Conservation (phyloP, 2,888 invertebrate genomes). For the Pollenia amentaria region DNA sequence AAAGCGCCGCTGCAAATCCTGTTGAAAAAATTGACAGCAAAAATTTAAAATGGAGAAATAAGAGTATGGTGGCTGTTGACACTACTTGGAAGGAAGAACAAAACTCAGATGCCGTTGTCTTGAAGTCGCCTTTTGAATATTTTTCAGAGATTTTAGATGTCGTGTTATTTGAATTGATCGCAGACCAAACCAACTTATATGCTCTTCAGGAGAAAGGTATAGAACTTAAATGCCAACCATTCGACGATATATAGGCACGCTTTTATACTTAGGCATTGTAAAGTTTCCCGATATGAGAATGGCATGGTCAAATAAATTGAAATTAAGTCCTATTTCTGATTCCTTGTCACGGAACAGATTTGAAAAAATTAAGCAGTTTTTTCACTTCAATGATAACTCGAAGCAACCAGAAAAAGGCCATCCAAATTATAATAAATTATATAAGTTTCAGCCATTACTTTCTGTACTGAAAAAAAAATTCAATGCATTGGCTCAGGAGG, state of each 20-base stretch:
- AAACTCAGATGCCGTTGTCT: no score
- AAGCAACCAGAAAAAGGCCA: no score
- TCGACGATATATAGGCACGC: conserved; percentile 3
- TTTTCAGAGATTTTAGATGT: background rate
- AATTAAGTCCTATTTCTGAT: no score
- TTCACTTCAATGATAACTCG: no score
- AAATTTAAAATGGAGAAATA: conserved; percentile 6
- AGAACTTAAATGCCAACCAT: conserved; percentile 1
- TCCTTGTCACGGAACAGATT: no score
- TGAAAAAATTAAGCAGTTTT: no score
- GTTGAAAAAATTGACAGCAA: conserved; percentile 6
- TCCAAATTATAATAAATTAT: background rate
- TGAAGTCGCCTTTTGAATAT: background rate
- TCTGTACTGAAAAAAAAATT: background rate
- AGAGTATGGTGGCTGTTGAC: background rate
- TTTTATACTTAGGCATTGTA: conserved; percentile 1
- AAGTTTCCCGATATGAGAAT: background rate
- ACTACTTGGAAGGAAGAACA: conserved; percentile 1
- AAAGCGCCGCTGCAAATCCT: background rate
- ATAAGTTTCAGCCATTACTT: conserved; percentile 2
- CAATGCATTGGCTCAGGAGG: background rate
- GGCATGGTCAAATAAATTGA: background rate
- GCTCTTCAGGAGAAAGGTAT: no score
- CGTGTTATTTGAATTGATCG: background rate
- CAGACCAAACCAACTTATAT: background rate